Evolutionary conservation across 2,797 vertebrate genomes (phyloP), one percentile per base, ranked within the genome.

Genomic region (Sternarchorhynchus goeldii): DNA sequence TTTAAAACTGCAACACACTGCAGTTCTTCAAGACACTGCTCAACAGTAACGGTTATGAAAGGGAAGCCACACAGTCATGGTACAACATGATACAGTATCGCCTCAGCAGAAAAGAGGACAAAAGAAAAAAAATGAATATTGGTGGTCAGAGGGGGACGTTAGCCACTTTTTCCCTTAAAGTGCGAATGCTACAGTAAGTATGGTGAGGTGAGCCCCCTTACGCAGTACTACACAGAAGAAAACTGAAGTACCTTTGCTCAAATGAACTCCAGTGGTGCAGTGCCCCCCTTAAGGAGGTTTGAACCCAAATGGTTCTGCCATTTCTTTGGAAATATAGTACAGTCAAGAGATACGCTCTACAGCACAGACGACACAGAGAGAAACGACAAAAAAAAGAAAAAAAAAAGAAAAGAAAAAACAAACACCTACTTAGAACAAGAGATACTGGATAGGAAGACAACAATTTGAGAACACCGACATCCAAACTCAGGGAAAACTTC

Each of bases 281-380:
- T 73, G 84, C 82, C 88, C 82, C 86, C 86, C 82, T 87, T 85
- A 85, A 76, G 85, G 86, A 86, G 88, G 84, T 89, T 85, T 89
- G 88, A 89, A 88, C 87, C 86, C 88, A 89, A 88, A 84, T 88
- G 87, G 90, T 87, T 89, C 87, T 85, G 87, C 84, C 89, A 89
- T 88, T 88, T 83, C 81, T 82, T 86, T 89, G 88, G 86, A 82
- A 88, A 88, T 86, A 83, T 88, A 89, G 84, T 87, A 89, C 86
- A 87, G 75, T 86, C 87, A 84, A 88, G 85, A 85, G 86, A 88
- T 64, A 87, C 80, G 88, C 81, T 88, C 89, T 84, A 88, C 85
- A 88, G 83, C 86, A 89, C 85, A 90, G 86, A 87, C 86, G 79
- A 91, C 86, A 83, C 80, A 88, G 79, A 87, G 86, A 88, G 83